phyloP scores from a whole-genome alignment of 2,888 invertebrate species.

The Scaeva pyrastri region DNA sequence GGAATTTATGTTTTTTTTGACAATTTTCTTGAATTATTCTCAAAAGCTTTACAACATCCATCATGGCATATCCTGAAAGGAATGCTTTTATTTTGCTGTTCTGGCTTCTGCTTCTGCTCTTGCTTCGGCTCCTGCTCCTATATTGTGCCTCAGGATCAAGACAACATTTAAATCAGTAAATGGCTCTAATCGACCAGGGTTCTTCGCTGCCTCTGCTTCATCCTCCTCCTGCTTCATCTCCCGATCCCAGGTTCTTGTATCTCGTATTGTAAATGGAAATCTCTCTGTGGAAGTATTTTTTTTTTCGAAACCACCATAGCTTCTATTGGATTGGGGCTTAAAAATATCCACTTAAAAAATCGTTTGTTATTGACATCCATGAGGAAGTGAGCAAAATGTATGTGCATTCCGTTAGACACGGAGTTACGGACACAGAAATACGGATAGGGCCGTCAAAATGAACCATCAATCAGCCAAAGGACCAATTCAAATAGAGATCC shows the following conservation, averaged over 20 bases:
- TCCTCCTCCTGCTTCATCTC: neutral
- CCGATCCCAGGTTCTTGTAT: neutral
- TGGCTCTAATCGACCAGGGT: constrained; percentile 58
- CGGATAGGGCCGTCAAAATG: constrained; percentile 35
- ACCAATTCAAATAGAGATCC: constrained; percentile 15
- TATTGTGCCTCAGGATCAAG: constrained; percentile 11
- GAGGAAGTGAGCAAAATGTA: constrained; percentile 37
- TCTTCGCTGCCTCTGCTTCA: neutral
- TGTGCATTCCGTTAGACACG: constrained; percentile 15
- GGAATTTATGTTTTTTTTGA: constrained; percentile 14
- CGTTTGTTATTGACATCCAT: constrained; percentile 68
- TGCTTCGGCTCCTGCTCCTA: too few relatives aligned
- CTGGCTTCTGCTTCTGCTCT: too few relatives aligned
- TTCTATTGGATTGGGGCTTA: constrained; percentile 61
- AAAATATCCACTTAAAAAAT: constrained; percentile 66
- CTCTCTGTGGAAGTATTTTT: constrained; percentile 19
- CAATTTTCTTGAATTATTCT: constrained; percentile 14
- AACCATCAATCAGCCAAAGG: constrained; percentile 69
- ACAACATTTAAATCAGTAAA: constrained; percentile 47
- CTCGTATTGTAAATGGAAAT: constrained; percentile 17
- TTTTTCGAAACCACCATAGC: constrained; percentile 30
- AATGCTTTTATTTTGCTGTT: too few relatives aligned
- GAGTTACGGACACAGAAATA: neutral
- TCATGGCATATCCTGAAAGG: neutral
- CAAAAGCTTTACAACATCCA: constrained; percentile 5